Evolutionary conservation across 2,797 vertebrate genomes (phyloP), one percentile per base, ranked within the genome.

Genomic region (Loris lydekkerianus): DNA sequence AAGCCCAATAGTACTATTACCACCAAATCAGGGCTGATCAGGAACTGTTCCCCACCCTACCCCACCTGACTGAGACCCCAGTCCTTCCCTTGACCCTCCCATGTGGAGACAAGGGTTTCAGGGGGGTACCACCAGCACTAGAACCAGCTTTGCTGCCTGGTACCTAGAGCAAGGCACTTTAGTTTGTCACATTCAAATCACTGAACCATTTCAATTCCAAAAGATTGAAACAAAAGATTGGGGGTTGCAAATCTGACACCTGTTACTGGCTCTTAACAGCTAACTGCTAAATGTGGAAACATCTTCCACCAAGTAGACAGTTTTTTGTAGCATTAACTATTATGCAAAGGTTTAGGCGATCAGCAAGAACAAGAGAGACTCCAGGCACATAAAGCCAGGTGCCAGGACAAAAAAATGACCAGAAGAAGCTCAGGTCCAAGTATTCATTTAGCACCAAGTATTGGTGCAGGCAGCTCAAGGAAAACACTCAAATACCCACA

Each of bases 271-370:
- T 94, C 88, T 97, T 77, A 86, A 85, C 49, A 89, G 49, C 49
- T 49, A 94, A 80, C 95, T 72, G 56, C 85, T 75, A 70, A 95
- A 86, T 65, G 80, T 75, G 63, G 92, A 95, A 95, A 82, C 31
- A 67, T 7, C 69, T 75, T 92, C 46, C 81, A 46, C 72, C 53
- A 20, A 56, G 23, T 2, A 67, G 60, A 69, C n/a, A 43, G 60
- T 58, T 93, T 53, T 84, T 94, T 46, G 73, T 37, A 91, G 65
- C 72, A 84, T 58, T 25, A 2, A 53, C 78, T 21, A 43, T 17
- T 65, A 29, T 14, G 0, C 20, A 46, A 67, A 10, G 63, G 56
- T 87, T 85, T 72, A 65, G 65, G 56, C 7, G 10, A 81, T 40
- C 21, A 21, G 34, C 20, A 9, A 0, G 1, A 43, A 15, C 37